These are phyloP conservation scores for Neomorphus geoffroyi DNA, from an alignment of 2,797 vertebrate genomes.

Conservation along the genomic window DNA sequence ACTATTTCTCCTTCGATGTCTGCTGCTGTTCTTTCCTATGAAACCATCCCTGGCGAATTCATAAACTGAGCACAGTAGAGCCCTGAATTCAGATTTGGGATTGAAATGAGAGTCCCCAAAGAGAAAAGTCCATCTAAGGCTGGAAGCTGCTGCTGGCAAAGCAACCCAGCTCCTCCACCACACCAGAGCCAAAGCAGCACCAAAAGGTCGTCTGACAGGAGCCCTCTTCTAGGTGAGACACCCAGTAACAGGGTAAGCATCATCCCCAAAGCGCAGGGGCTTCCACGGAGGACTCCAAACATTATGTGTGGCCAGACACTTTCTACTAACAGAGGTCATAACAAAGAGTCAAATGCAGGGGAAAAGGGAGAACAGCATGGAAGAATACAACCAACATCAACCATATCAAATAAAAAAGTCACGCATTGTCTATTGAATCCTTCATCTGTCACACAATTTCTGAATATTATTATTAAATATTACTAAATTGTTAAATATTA, in stretches of 20 bases:
- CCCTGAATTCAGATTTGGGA: background rate
- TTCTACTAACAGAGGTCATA: background rate
- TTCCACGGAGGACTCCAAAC: background rate
- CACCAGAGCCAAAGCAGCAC: rapidly evolving
- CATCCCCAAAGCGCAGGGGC: background rate
- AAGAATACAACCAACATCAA: background rate
- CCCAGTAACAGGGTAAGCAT: background rate
- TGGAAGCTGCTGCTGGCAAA: background rate
- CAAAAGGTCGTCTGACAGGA: background rate
- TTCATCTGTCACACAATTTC: background rate
- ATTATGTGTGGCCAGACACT: rapidly evolving
- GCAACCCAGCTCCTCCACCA: background rate
- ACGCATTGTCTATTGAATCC: background rate
- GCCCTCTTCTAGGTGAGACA: background rate
- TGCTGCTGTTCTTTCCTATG: background rate
- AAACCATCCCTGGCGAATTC: background rate
- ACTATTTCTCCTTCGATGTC: background rate
- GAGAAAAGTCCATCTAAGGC: background rate
- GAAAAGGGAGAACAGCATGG: rapidly evolving
- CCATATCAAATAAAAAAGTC: background rate
- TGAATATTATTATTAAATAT: background rate
- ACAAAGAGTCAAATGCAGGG: background rate
- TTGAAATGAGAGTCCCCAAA: background rate
- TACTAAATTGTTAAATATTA: background rate
- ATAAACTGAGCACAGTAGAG: background rate